Evolutionary conservation across 2,888 invertebrate species (phyloP).

Genomic region (Acronicta aceris): DNA sequence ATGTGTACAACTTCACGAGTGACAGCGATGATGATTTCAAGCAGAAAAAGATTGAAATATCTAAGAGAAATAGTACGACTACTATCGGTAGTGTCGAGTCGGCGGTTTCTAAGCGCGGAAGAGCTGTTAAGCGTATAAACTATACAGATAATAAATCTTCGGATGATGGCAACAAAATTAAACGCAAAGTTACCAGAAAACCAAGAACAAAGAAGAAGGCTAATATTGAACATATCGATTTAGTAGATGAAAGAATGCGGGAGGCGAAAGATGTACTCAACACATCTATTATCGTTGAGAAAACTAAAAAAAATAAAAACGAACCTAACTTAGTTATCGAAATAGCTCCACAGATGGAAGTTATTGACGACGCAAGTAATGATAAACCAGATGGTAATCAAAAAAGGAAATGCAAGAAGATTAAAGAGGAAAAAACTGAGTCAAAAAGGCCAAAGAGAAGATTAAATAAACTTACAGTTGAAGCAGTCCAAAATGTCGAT

Average conservation of each 20-base stretch:
- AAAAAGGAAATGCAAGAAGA: constrained; percentile 46
- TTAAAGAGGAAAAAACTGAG: constrained; percentile 37
- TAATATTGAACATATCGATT: constrained; percentile 44
- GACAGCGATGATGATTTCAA: constrained; percentile 81
- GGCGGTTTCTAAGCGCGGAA: constrained; percentile 47
- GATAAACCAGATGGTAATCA: constrained; percentile 27
- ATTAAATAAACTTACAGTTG: constrained; percentile 44
- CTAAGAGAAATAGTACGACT: constrained; percentile 60
- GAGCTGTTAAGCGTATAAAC: constrained; percentile 39
- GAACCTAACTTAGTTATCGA: constrained; percentile 59
- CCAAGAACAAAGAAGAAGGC: constrained; percentile 40
- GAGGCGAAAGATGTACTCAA: constrained; percentile 65
- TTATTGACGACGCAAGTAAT: constrained; percentile 52
- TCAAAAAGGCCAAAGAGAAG: constrained; percentile 39
- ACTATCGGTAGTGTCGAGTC: constrained; percentile 59
- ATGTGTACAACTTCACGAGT: constrained; percentile 76
- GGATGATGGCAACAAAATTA: constrained; percentile 51
- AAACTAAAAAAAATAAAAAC: constrained; percentile 26
- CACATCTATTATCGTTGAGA: constrained; percentile 66
- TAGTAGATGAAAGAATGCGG: constrained; percentile 78
- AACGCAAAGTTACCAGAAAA: constrained; percentile 45
- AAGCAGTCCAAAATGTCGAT: constrained; percentile 40
- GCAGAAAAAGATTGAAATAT: constrained; percentile 61
- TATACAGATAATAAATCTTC: constrained; percentile 59
- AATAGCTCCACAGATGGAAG: constrained; percentile 67